Evolutionary conservation across 2,797 vertebrate species (phyloP).

Genomic region (Ambastaia sidthimunki): DNA sequence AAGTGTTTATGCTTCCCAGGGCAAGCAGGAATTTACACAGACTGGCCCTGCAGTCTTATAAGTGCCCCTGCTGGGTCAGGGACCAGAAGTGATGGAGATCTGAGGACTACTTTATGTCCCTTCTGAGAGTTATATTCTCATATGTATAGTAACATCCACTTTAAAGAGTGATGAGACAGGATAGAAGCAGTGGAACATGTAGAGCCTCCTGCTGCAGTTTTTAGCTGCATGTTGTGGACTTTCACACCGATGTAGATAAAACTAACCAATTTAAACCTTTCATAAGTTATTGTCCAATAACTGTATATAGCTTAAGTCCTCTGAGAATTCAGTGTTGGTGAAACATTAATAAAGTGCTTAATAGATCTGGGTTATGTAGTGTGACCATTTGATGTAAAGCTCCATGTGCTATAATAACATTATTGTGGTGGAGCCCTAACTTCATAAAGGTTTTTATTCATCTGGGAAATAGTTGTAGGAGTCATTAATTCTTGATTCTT

Average conservation of each 20-base stretch:
- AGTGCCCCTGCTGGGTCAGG: constrained; percentile 67
- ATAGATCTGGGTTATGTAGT: constrained; percentile 12
- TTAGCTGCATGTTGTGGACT: not conserved
- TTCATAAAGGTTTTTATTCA: not conserved
- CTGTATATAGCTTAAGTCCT: constrained; percentile 11
- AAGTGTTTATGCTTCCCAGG: not conserved
- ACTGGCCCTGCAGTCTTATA: constrained; percentile 73
- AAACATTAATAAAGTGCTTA: constrained; percentile 31
- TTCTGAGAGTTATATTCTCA: constrained; percentile 61
- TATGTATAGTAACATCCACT: constrained; percentile 68
- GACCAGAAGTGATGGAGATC: constrained; percentile 62
- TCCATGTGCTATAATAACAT: not conserved
- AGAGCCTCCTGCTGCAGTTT: too few species aligned
- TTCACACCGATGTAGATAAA: not conserved
- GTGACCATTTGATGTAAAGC: constrained; percentile 12
- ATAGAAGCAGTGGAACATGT: not conserved
- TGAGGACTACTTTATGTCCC: constrained; percentile 68
- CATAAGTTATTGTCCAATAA: not conserved
- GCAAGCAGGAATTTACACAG: constrained; percentile 63
- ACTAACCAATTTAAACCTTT: not conserved
- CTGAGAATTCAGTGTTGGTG: constrained; percentile 4
- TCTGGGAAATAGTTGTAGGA: not conserved
- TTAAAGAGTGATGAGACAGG: constrained; percentile 16
- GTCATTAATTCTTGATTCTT: not conserved
- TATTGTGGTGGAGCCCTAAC: not conserved